Evolutionary conservation across 2,797 vertebrate genomes (phyloP), one percentile per base, ranked within the genome.

Genomic region (Streptopelia turtur): DNA sequence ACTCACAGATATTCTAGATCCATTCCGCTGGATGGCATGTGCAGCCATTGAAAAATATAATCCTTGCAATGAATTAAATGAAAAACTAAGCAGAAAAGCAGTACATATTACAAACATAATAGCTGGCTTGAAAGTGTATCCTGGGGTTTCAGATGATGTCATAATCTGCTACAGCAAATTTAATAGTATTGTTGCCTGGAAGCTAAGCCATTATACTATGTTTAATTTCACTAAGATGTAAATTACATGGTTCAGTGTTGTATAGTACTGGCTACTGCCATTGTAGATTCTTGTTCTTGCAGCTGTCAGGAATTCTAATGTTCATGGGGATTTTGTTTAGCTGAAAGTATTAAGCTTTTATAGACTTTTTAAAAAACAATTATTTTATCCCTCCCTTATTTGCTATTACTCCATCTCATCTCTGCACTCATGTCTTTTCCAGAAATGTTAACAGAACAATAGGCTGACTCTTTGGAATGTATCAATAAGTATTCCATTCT

Each of bases 161-260:
- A 98, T 98, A 98, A 98, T 97, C 95, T 97, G 94, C 96, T 96
- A 93, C 93, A 97, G 90, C 81, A 98, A 97, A 97, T 98, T 97
- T 98, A 97, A 98, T 97, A 96, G 95, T 93, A 94, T 96, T 97
- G 96, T 96, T 98, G 97, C 98, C 98, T 98, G 90, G 97, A 97
- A 98, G 98, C 97, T 96, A 98, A 97, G 80, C 95, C 94, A 97
- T 98, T 97, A 97, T 95, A 90, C 81, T 96, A 94, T 95, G 94
- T 98, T 98, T 98, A 98, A 98, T 98, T 98, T 98, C 97, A 96
- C 96, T 97, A 97, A 97, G 95, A 98, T 97, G 97, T 97, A 98
- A 98, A 98, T 98, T 98, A 97, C 96, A 95, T 97, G 94, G 94
- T 97, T 97, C 94, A 97, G 63, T 95, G 82, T 96, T 91, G 83